Conservation (phyloP, 1,140 invertebrate species). For the Monochamus saltuarius region DNA sequence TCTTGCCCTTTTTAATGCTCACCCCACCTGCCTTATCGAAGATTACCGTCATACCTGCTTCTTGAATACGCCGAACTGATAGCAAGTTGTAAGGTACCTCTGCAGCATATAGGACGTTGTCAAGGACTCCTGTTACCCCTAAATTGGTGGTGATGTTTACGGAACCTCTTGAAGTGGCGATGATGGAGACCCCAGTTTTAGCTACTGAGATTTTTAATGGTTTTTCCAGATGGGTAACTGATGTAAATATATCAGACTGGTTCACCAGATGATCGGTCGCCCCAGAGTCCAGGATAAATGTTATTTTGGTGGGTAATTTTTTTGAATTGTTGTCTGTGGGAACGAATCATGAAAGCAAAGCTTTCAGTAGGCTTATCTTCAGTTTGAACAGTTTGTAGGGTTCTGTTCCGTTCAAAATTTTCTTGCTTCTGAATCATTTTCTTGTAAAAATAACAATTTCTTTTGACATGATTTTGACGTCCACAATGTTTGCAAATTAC, state of each 20-base stretch:
- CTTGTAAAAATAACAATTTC: slow-evolving; percentile 20
- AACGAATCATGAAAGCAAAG: slow-evolving; percentile 20
- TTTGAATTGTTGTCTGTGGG: background rate
- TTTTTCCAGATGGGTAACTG: background rate
- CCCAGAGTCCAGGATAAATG: slow-evolving; percentile 23
- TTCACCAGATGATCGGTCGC: slow-evolving; percentile 27
- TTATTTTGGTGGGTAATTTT: slow-evolving; percentile 1
- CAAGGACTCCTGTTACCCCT: slow-evolving; percentile 6
- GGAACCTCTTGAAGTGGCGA: slow-evolving; percentile 8
- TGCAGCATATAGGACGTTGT: slow-evolving; percentile 22
- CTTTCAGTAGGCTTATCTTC: background rate
- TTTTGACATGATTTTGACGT: slow-evolving; percentile 15
- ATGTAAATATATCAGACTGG: slow-evolving; percentile 12
- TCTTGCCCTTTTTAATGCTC: slow-evolving; percentile 34
- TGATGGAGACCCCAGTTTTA: slow-evolving; percentile 11
- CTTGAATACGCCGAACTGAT: slow-evolving; percentile 43
- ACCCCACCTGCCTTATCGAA: slow-evolving; percentile 40
- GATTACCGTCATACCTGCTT: slow-evolving; percentile 36
- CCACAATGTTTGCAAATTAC: slow-evolving; percentile 24
- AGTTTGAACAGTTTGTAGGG: background rate
- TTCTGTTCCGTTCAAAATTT: background rate
- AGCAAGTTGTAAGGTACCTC: slow-evolving; percentile 44
- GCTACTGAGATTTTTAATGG: slow-evolving; percentile 24
- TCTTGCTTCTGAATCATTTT: slow-evolving; percentile 12
- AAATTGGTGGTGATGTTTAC: slow-evolving; percentile 21